Base-by-base conservation (phyloP, 1,140 invertebrate genomes). In the Lepidurus couesii region DNA sequence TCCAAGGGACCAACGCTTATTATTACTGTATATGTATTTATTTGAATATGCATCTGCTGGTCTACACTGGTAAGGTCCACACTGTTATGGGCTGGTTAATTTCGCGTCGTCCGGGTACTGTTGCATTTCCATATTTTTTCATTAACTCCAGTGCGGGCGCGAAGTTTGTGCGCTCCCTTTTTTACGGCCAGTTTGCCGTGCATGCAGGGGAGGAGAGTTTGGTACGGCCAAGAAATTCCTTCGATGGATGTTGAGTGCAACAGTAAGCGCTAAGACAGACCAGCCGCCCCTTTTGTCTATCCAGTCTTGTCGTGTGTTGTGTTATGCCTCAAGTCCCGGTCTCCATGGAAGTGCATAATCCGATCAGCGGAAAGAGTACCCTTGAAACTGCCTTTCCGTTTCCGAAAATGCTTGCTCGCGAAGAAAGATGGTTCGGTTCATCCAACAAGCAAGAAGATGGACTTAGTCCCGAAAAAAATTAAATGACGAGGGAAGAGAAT, bases 321-420 rank as follows among this genome's bases (percentile, higher is more conserved):
- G 53, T 65, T 65, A 65, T 65, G 53, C 53, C 53, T 65, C 53
- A 65, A 65, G 53, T 21, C 53, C 53, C 53, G 53, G 53, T 65
- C 53, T 65, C 53, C 53, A 65, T 65, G 53, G 53, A 65, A 65
- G 53, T 65, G 53, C 53, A 65, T 65, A 65, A 65, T 65, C 53
- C 53, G 53, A 65, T 65, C 53, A 65, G 53, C 13, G 21, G 53
- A 7, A 9, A 65, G 53, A 65, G 53, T 65, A 65, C 53, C 53
- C 53, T 65, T 65, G 53, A 65, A 65, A 65, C 53, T 9, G 53
- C n/a, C 53, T 65, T 65, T 65, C 21, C 53, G 16, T 21, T 65
- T 65, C 53, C 16, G 13, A 13, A 47, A 47, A 47, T 21, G 16
- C 16, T 9, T 9, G 13, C 53, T 65, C 13, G 53, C 53, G 0